Evolutionary conservation across 2,113 vertebrate genomes (phyloP), one percentile per base, ranked within the genome.

Genomic region (Chroicocephalus ridibundus): DNA sequence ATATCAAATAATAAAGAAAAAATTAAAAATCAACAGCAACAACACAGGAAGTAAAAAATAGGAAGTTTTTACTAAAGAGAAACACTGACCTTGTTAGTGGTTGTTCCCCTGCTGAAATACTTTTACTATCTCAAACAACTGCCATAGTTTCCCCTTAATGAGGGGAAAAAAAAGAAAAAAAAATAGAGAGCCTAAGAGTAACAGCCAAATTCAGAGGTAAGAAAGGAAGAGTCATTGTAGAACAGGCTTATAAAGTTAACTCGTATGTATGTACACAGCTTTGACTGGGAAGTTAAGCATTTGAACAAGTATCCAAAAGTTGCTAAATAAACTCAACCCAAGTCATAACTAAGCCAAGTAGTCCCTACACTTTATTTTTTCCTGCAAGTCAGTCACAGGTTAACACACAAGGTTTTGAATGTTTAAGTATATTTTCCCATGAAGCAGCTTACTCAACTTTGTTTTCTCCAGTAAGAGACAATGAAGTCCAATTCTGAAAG

Each of bases 181-280:
- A 24, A 15, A 62, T 34, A 44, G 1, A 16, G 5, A 34, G 18
- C 6, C 20, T 11, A 11, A 83, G 36, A 81, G 6, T 12, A 47
- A 38, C 14, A 49, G 64, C 4, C 38, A 62, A 74, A 62, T 44
- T 44, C 60, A 68, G 40, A 70, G 14, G 14, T 65, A 44, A 74
- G 14, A 11, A 31, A 78, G 11, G 5, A 64, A 11, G 2, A 51
- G 31, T 46, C 36, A 54, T 55, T 25, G 34, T 44, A 54, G 87
- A 89, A 82, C 16, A 79, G 15, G 12, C 4, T 60, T 78, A 29
- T 64, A 47, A 94, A 75, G n/a, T n/a, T 84, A n/a, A 89, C 10
- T 7, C 7, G n/a, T 52, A 38, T 18, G 55, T 42, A 60, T 0
- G 1, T 42, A 55, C 1, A 3, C 3, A 1, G 5, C 16, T 82